These are phyloP conservation scores for Coendou prehensilis DNA, from an alignment of 2,797 vertebrate species.

Conservation along the genomic window DNA sequence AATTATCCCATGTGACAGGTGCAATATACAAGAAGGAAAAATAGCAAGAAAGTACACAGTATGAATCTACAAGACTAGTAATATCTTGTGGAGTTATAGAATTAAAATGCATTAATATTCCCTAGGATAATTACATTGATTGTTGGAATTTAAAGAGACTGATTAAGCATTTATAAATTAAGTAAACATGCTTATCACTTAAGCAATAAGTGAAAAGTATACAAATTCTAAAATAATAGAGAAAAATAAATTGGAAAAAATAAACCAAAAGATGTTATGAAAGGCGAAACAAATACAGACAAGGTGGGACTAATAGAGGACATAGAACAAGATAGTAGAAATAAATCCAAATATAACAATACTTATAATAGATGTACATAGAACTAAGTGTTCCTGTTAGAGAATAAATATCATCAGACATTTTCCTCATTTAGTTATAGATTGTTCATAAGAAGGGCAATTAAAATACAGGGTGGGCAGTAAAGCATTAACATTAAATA, in stretches of 20 bases:
- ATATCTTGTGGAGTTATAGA: neutral
- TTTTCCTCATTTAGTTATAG: neutral
- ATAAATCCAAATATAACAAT: slow-evolving; percentile 1
- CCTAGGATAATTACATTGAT: neutral
- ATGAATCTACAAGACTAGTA: neutral
- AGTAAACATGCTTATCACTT: neutral
- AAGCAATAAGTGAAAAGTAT: neutral
- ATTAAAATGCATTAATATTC: neutral
- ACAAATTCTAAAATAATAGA: neutral
- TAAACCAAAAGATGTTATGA: neutral
- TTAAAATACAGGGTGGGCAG: neutral
- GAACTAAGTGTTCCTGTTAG: neutral
- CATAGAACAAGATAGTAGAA: neutral
- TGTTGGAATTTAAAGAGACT: neutral
- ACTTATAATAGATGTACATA: neutral
- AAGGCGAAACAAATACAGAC: neutral
- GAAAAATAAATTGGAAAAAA: neutral
- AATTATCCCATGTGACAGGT: neutral
- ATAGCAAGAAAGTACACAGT: neutral
- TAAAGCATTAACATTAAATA: neutral
- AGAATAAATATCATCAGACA: neutral
- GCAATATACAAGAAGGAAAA: neutral
- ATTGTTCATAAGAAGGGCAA: neutral
- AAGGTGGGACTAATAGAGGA: neutral
- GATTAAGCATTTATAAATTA: slow-evolving; percentile 22